Evolutionary conservation across 2,888 invertebrate species (phyloP).

Genomic region (Plagodis dolabraria): DNA sequence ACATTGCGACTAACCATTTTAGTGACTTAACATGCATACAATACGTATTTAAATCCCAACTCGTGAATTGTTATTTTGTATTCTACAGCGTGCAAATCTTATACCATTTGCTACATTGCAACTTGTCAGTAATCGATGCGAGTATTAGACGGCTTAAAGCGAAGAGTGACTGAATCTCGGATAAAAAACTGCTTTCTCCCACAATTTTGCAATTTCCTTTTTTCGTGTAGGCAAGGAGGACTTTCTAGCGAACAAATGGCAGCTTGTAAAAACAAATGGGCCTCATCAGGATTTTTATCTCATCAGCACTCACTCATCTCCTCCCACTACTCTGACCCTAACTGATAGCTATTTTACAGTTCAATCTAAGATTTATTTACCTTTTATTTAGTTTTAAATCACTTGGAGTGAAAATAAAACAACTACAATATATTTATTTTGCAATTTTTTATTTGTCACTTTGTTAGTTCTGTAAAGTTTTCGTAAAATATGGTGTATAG

Average conservation of each 20-base stretch:
- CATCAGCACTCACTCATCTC: conserved; percentile 23
- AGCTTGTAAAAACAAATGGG: conserved; percentile 37
- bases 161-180: conserved; percentile 15
- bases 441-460: too few species aligned
- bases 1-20: too few species aligned
- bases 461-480: too few species aligned
- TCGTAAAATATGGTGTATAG: too few species aligned
- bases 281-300: conserved; percentile 34
- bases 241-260: conserved; percentile 24
- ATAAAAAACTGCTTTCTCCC: conserved; percentile 13
- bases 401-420: too few species aligned
- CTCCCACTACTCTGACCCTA: conserved; percentile 11
- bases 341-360: background rate
- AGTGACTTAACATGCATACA: too few species aligned
- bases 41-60: background rate
- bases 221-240: conserved; percentile 24
- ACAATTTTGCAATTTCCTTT: conserved; percentile 16
- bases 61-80: background rate
- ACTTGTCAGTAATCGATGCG: conserved; percentile 15
- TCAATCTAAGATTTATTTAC: background rate
- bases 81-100: background rate
- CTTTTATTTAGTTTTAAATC: too few species aligned
- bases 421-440: too few species aligned
- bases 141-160: conserved; percentile 12
- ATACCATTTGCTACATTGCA: conserved; percentile 9